phyloP scores from a whole-genome alignment of 2,797 vertebrate genomes.

The Mycteria americana region DNA sequence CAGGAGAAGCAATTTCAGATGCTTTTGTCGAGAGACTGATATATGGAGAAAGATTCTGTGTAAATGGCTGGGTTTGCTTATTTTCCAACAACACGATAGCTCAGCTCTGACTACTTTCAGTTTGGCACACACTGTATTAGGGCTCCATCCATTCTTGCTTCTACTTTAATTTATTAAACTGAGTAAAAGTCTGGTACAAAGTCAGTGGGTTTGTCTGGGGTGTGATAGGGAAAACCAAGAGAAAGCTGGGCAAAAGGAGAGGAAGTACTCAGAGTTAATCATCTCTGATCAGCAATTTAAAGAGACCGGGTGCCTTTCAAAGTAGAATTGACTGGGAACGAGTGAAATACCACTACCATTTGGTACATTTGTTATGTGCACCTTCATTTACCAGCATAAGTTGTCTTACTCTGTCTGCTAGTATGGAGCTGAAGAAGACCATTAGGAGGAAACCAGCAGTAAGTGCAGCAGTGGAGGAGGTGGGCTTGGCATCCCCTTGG shows the following conservation, averaged over 20 bases:
- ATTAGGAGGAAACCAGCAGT: not conserved
- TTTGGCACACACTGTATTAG: not conserved
- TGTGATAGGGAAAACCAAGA: not conserved
- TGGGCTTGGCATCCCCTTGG: not conserved
- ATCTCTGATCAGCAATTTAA: not conserved
- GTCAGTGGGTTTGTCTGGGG: not conserved
- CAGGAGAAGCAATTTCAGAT: not conserved
- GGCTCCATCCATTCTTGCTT: not conserved
- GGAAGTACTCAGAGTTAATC: not conserved
- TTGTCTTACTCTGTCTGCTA: not conserved
- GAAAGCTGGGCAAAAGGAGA: not conserved
- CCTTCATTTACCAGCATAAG: not conserved
- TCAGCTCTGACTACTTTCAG: not conserved
- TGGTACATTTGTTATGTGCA: not conserved
- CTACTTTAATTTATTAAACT: not conserved
- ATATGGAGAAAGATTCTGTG: not conserved
- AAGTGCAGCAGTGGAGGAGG: not conserved
- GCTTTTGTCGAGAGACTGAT: not conserved
- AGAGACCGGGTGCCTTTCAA: not conserved
- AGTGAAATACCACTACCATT: not conserved
- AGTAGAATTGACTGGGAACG: not conserved
- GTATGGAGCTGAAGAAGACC: not conserved
- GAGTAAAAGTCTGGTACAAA: not conserved
- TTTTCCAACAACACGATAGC: not conserved
- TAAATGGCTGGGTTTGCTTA: not conserved